These are phyloP conservation scores for Stomorhina lunata DNA, from an alignment of 2,888 invertebrate species.

Conservation along the genomic window DNA sequence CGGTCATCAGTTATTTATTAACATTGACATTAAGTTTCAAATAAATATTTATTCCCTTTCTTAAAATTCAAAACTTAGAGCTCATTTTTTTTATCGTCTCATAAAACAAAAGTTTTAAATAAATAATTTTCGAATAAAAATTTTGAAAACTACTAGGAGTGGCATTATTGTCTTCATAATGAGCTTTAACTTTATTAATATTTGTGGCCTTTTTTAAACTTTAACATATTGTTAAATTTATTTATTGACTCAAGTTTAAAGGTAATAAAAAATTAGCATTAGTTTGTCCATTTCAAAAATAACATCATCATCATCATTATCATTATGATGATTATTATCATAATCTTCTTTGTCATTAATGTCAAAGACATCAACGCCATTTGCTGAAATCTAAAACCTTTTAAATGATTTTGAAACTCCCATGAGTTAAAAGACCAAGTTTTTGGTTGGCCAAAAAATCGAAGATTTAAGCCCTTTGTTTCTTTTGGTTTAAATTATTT, in stretches of 20 bases:
- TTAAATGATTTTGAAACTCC: not conserved
- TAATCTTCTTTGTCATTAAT: no score
- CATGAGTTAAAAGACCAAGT: no score
- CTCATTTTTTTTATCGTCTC: no score
- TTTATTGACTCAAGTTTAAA: slow-evolving; percentile 20
- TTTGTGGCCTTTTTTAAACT: slow-evolving; percentile 8
- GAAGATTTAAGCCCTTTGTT: no score
- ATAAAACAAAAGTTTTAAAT: no score
- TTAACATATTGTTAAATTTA: not conserved
- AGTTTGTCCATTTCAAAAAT: slow-evolving; percentile 26
- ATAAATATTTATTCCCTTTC: no score
- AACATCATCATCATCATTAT: slow-evolving; percentile 8
- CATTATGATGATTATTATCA: no score
- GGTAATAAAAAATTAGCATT: slow-evolving; percentile 29
- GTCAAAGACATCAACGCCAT: not conserved
- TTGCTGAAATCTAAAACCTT: not conserved
- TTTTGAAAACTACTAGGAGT: slow-evolving; percentile 36
- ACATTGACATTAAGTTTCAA: slow-evolving; percentile 36
- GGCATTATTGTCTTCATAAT: slow-evolving; percentile 20
- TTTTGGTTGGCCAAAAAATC: not conserved
- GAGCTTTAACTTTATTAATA: not conserved
- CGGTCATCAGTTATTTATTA: not conserved
- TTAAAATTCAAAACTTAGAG: no score
- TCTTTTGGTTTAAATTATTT: not conserved
- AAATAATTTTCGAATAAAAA: slow-evolving; percentile 34